Percentiles rank a stretch among this genome's conserved stretches.
Evolutionary conservation across 2,888 invertebrate species (phyloP).

Genomic region (Lepidonotus clava): DNA sequence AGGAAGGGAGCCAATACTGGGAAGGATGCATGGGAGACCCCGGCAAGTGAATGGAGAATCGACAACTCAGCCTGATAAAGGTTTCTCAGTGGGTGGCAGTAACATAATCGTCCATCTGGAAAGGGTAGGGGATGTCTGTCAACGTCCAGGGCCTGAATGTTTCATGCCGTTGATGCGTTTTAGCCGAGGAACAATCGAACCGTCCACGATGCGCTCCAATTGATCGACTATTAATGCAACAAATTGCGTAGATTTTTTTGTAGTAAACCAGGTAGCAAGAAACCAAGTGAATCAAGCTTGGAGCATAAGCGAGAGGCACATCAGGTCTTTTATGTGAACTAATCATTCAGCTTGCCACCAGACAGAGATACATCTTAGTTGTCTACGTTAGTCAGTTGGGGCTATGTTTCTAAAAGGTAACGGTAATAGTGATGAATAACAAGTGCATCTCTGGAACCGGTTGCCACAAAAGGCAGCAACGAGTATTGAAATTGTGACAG

Average conservation of each 20-base stretch:
- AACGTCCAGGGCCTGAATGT: constrained; percentile 23
- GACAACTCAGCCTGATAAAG: too few species aligned
- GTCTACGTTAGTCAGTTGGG: too few species aligned
- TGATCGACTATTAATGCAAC: constrained; percentile 36
- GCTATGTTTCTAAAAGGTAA: background rate
- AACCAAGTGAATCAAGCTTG: too few species aligned
- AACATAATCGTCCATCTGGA: constrained; percentile 37
- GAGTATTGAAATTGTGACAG: constrained; percentile 13
- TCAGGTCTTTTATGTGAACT: too few species aligned
- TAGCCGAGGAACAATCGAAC: constrained; percentile 20
- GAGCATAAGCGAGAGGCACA: too few species aligned
- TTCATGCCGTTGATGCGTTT: constrained; percentile 28
- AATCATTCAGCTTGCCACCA: too few species aligned
- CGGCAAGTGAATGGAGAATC: too few species aligned
- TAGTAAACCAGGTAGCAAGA: too few species aligned
- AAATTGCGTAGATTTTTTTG: constrained; percentile 10
- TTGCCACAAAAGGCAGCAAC: background rate
- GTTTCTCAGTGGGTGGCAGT: background rate
- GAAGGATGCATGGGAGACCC: background rate
- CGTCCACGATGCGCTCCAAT: background rate
- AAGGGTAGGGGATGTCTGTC: background rate
- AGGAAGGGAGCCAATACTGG: constrained; percentile 36
- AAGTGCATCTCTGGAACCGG: background rate
- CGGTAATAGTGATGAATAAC: background rate
- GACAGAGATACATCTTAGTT: too few species aligned